Base-by-base conservation (phyloP, 1,140 invertebrate genomes). In the Drosophila sp. region DNA sequence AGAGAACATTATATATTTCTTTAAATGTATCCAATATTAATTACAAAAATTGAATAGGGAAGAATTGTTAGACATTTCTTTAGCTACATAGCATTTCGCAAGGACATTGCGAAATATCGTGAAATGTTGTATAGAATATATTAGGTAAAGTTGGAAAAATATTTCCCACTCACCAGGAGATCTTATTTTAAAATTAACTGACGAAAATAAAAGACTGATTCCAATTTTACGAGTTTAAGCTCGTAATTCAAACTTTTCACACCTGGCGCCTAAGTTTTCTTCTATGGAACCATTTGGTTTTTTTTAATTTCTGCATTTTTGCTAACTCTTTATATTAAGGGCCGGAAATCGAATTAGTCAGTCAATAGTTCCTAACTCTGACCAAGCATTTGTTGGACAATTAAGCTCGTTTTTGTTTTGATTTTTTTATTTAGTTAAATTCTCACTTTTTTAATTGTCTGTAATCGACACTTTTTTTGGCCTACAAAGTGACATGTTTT, bases 311-410 rank as follows among this genome's bases (percentile, higher is more conserved):
- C 7, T 13, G 3, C 2, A 45, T 69, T 70, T 62, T 46, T 29
- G 46, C 48, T 1, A 25, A 27, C 29, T 64, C 32, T 34, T 32
- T 53, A 41, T 3, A 56, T 62, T 74, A 32, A 9, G 5, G 48
- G 70, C 78, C 79, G 78, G 78, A 81, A 81, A 70, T 11, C 48
- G 32, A 56, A 40, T 45, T 34, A 46, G 32, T 46, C 59, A 18
- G 13, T 40, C 27, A 4, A 16, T 29, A 46, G 64, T 72, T 72
- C 72, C 70, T 51, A 61, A 58, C 67, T 63, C 78, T 82, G 78
- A 80, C 34, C 69, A 41, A 67, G 78, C 78, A 77, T 36, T 80
- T 72, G 59, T 40, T 80, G 58, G 43, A 25, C 27, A 27, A 40
- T 71, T 56, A 65, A 40, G 25, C 57, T 59, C 34, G 32, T 53